A percentile compares a stretch with the other conserved stretches of the same genome.
phyloP scores from a whole-genome alignment of 2,797 vertebrate species.

The Allobates femoralis region DNA sequence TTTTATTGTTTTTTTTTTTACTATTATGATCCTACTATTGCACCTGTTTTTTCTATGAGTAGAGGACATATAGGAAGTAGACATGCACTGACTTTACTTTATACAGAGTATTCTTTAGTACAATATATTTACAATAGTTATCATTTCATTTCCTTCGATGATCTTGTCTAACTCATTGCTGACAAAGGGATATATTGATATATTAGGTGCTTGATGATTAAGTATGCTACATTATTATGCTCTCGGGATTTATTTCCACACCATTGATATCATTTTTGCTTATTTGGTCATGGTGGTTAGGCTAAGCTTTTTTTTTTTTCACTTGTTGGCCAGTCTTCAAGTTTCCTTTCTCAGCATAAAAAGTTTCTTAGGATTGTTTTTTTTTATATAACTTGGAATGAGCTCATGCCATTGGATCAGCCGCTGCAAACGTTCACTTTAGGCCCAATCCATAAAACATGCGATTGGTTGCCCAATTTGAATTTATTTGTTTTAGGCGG shows the following conservation, averaged over 20 bases:
- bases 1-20: background rate
- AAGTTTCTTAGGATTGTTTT: slow-evolving; percentile 67
- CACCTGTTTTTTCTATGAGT: background rate
- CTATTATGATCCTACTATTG: background rate
- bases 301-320: slow-evolving; percentile 77
- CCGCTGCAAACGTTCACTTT: slow-evolving; percentile 64
- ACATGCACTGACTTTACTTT: background rate
- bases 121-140: background rate
- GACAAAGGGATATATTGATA: background rate
- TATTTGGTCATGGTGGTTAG: slow-evolving; percentile 78
- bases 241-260: background rate
- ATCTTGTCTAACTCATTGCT: background rate
- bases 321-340: slow-evolving; percentile 80
- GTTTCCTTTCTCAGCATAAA: slow-evolving; percentile 83
- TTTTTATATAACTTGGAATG: slow-evolving; percentile 69
- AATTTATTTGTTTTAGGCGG: slow-evolving; percentile 64
- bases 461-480: slow-evolving; percentile 59
- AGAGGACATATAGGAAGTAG: background rate
- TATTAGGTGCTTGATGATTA: background rate
- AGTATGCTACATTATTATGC: background rate
- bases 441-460: slow-evolving; percentile 67
- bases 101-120: too few species aligned
- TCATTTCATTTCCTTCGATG: background rate
- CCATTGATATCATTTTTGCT: slow-evolving; percentile 64
- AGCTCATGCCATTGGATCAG: slow-evolving; percentile 67